Conservation (phyloP, 1,140 invertebrate genomes). For the Drosophila novamexicana region DNA sequence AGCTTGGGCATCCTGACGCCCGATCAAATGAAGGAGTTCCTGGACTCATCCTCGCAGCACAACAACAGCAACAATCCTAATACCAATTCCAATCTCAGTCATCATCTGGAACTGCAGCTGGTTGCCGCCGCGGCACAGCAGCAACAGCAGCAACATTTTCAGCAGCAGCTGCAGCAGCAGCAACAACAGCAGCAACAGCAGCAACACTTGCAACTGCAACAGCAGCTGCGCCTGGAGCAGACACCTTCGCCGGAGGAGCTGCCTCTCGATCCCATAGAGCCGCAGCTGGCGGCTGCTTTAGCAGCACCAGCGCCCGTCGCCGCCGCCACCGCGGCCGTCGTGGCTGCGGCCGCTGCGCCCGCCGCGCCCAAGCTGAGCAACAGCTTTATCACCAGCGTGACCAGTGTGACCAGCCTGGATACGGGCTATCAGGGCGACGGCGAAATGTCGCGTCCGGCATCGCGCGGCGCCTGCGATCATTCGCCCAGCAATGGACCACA, state of each 20-base stretch:
- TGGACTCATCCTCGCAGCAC: conserved; percentile 69
- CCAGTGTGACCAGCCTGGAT: conserved; percentile 93
- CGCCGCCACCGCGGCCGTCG: conserved; percentile 12
- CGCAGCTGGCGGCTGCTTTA: conserved; percentile 80
- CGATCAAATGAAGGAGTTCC: conserved; percentile 90
- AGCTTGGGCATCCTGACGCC: conserved; percentile 93
- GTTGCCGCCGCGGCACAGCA: conserved; percentile 13
- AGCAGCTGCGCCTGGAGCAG: conserved; percentile 87
- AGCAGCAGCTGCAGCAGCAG: not conserved
- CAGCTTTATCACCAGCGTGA: conserved; percentile 93
- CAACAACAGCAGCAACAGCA: conserved; percentile 46
- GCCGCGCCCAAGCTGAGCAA: conserved; percentile 85
- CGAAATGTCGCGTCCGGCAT: conserved; percentile 92
- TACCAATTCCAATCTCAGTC: conserved; percentile 84
- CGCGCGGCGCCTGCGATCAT: conserved; percentile 89
- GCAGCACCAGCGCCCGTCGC: conserved; percentile 55
- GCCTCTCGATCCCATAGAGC: conserved; percentile 89
- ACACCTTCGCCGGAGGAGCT: conserved; percentile 93
- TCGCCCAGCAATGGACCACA: conserved; percentile 85
- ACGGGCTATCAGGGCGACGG: conserved; percentile 94
- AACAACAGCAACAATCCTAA: conserved; percentile 60
- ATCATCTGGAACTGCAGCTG: conserved; percentile 86
- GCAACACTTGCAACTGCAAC: conserved; percentile 49
- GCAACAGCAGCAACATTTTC: conserved; percentile 14
- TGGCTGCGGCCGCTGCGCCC: not conserved